phyloP scores from a whole-genome alignment of 2,113 vertebrate species.

The Eulemur rufifrons region DNA sequence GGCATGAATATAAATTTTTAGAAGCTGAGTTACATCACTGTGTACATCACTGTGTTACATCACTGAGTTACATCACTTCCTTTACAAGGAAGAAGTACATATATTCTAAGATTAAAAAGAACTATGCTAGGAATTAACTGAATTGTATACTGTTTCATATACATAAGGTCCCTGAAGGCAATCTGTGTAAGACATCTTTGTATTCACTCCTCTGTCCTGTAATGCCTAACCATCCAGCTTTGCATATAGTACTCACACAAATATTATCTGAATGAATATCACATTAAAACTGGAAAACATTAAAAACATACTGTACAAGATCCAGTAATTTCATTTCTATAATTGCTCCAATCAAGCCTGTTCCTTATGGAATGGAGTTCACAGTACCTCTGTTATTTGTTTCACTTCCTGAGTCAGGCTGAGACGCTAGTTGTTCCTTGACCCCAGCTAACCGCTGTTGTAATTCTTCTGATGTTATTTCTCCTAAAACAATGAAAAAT shows the following conservation, averaged over 20 bases:
- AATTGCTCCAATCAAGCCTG: neutral
- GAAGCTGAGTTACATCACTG: neutral
- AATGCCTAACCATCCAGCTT: neutral
- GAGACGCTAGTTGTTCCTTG: constrained; percentile 91
- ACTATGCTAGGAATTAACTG: neutral
- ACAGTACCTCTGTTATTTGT: constrained; percentile 82
- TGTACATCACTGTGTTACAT: neutral
- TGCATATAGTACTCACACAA: neutral
- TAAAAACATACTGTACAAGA: neutral
- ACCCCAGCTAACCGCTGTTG: constrained; percentile 92
- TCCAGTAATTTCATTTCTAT: neutral
- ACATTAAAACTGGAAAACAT: constrained; percentile 15
- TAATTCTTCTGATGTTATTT: constrained; percentile 96
- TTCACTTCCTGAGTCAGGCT: constrained; percentile 83
- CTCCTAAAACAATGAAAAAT: constrained; percentile 86
- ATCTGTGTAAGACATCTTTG: neutral
- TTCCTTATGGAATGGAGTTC: neutral
- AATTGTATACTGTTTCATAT: neutral
- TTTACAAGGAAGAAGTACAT: neutral
- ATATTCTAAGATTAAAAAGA: constrained; percentile 28
- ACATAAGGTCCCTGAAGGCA: neutral
- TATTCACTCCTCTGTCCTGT: neutral
- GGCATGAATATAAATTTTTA: neutral
- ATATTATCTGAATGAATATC: neutral
- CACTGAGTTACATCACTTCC: too few relatives aligned